A percentile compares a stretch with the other conserved stretches of the same genome.
Evolutionary conservation across 2,113 vertebrate genomes (phyloP).

Genomic region (Brachirus orientalis): DNA sequence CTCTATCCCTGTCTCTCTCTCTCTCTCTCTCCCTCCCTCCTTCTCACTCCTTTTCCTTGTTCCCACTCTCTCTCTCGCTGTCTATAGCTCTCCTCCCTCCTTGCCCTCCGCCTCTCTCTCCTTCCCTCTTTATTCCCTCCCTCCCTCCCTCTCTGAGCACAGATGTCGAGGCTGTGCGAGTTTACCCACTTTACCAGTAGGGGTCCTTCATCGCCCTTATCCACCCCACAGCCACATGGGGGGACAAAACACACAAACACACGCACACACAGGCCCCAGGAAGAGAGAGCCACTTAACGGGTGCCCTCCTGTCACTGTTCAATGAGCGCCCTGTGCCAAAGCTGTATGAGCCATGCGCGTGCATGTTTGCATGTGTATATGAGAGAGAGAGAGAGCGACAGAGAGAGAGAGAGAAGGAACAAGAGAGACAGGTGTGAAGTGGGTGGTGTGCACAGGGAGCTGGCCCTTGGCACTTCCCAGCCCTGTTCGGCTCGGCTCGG

Average conservation of each 20-base stretch:
- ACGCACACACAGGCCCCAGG: slow-evolving; percentile 61
- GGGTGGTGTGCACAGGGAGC: slow-evolving; percentile 61
- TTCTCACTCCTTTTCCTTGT: slow-evolving; percentile 66
- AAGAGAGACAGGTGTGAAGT: slow-evolving; percentile 74
- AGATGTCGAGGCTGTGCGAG: slow-evolving; percentile 82
- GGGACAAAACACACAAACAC: slow-evolving; percentile 49
- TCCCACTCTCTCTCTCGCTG: slow-evolving; percentile 67
- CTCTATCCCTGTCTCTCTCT: slow-evolving; percentile 26
- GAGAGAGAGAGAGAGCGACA: slow-evolving; percentile 22
- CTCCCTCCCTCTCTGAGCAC: slow-evolving; percentile 66
- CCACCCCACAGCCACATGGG: slow-evolving; percentile 76
- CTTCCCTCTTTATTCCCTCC: slow-evolving; percentile 44
- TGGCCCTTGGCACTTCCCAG: slow-evolving; percentile 65
- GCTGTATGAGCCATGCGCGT: slow-evolving; percentile 36
- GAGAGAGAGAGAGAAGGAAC: slow-evolving; percentile 22
- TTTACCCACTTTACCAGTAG: slow-evolving; percentile 87
- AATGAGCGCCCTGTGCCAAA: slow-evolving; percentile 70
- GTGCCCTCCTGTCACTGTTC: slow-evolving; percentile 76
- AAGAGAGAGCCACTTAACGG: slow-evolving; percentile 77
- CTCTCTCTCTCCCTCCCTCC: slow-evolving; percentile 48
- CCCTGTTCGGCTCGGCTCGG: slow-evolving; percentile 46
- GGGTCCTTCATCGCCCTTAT: slow-evolving; percentile 85
- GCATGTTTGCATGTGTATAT: slow-evolving; percentile 18
- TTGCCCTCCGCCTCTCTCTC: slow-evolving; percentile 64
- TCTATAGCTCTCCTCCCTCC: slow-evolving; percentile 68